phyloP scores from a whole-genome alignment of 2,888 invertebrate species.

The Drosophila meridionalis region DNA sequence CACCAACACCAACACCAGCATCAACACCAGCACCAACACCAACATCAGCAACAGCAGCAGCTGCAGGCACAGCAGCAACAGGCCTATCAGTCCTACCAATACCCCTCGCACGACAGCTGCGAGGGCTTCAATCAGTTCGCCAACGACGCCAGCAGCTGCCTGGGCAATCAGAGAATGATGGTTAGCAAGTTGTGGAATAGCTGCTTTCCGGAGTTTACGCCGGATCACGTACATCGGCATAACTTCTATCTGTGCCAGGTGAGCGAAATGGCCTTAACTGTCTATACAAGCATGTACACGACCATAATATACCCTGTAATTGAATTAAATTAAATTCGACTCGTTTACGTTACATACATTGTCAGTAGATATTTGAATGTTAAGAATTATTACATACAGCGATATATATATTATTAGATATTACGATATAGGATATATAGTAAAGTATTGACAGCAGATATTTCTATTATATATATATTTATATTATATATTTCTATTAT shows the following conservation, averaged over 20 bases:
- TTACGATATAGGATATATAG: no score
- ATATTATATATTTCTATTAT: no score
- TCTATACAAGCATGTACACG: neutral
- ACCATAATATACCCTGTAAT: neutral
- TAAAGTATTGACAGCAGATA: no score
- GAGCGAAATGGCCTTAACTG: constrained; percentile 25
- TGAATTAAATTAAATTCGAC: neutral
- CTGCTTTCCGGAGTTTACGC: constrained; percentile 84
- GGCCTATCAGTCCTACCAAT: constrained; percentile 65
- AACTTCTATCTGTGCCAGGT: constrained; percentile 85
- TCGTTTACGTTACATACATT: neutral
- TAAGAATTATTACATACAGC: neutral
- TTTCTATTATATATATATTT: no score
- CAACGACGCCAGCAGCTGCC: constrained; percentile 78
- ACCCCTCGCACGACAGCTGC: constrained; percentile 79
- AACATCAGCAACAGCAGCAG: constrained; percentile 51
- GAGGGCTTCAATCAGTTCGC: constrained; percentile 82
- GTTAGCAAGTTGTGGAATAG: constrained; percentile 85
- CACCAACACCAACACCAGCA: constrained; percentile 56
- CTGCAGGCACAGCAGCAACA: constrained; percentile 64
- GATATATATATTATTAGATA: no score
- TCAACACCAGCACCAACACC: constrained; percentile 51
- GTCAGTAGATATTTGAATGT: neutral
- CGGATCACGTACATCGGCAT: constrained; percentile 85
- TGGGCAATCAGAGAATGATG: constrained; percentile 84